Evolutionary conservation across 2,797 vertebrate genomes (phyloP).

Genomic region (Phaenicophaeus curvirostris): DNA sequence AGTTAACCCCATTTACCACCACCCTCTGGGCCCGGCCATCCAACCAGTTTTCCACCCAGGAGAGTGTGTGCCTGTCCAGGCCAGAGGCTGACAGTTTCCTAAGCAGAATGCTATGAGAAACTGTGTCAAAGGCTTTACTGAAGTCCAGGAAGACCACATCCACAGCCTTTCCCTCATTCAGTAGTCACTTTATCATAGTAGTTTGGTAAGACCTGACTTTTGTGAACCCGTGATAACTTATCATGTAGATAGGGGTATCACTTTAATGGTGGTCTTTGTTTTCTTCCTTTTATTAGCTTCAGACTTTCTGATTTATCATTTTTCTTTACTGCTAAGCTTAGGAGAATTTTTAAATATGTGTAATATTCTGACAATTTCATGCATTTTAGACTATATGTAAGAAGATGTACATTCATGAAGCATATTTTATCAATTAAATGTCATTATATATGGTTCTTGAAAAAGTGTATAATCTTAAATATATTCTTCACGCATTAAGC

Average conservation of each 20-base stretch:
- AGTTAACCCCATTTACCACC: too few relatives aligned
- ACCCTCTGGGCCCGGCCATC: too few relatives aligned
- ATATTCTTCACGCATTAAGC: not conserved
- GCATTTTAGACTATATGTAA: not conserved
- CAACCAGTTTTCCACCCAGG: too few relatives aligned
- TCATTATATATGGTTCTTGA: not conserved
- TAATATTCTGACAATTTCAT: not conserved
- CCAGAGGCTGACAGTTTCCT: too few relatives aligned
- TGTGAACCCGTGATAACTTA: too few relatives aligned
- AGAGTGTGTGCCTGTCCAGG: too few relatives aligned
- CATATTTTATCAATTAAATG: not conserved
- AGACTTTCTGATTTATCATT: not conserved
- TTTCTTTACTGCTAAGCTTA: not conserved
- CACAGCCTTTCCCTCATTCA: too few relatives aligned
- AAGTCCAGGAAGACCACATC: too few relatives aligned
- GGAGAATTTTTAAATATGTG: not conserved
- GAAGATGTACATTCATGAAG: not conserved
- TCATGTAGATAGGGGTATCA: not conserved
- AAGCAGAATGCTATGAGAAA: too few relatives aligned
- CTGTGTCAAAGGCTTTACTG: too few relatives aligned
- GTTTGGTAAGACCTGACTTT: too few relatives aligned
- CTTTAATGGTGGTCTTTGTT: not conserved
- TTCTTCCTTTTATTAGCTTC: not conserved
- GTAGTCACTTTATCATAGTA: too few relatives aligned
- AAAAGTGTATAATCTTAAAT: not conserved